phyloP scores from a whole-genome alignment of 2,888 invertebrate genomes.

The Rotaria socialis region DNA sequence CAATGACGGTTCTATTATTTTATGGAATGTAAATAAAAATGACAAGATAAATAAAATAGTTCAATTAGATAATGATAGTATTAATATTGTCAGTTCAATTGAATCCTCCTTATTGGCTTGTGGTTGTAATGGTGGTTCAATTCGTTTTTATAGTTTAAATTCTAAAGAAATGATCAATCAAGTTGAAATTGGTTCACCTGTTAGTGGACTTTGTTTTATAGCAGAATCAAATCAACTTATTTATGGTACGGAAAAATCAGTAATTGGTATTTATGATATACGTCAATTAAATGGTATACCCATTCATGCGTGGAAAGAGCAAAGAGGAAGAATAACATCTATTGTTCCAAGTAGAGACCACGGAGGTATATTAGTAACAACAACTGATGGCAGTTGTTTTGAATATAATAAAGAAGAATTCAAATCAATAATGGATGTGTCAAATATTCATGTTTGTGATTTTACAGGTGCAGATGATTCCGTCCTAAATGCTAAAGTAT shows the following conservation, averaged over 20 bases:
- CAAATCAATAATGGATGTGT: not conserved
- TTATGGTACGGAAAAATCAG: not conserved
- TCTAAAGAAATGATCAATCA: not conserved
- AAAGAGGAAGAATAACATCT: not conserved
- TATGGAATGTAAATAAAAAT: not conserved
- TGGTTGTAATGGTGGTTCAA: not conserved
- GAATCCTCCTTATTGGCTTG: not conserved
- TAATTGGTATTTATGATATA: not conserved
- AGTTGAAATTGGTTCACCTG: not conserved
- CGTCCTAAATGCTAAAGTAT: not conserved
- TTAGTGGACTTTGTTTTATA: not conserved
- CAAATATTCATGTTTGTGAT: not conserved
- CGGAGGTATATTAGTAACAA: not conserved
- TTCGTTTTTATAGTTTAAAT: not conserved
- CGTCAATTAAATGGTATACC: not conserved
- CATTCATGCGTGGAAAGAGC: not conserved
- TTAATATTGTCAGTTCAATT: not conserved
- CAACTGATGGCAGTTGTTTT: not conserved
- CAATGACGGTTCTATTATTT: not conserved
- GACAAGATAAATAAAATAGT: not conserved
- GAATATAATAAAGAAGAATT: slow-evolving; percentile 5
- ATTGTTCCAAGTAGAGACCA: not conserved
- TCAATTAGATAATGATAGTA: not conserved
- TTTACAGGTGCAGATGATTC: not conserved
- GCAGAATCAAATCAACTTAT: not conserved